Evolutionary conservation across 35 echinoderm and acorn worm species (phyloP), one percentile per base, ranked within the genome.

Genomic region (Stichopus chloronotus): DNA sequence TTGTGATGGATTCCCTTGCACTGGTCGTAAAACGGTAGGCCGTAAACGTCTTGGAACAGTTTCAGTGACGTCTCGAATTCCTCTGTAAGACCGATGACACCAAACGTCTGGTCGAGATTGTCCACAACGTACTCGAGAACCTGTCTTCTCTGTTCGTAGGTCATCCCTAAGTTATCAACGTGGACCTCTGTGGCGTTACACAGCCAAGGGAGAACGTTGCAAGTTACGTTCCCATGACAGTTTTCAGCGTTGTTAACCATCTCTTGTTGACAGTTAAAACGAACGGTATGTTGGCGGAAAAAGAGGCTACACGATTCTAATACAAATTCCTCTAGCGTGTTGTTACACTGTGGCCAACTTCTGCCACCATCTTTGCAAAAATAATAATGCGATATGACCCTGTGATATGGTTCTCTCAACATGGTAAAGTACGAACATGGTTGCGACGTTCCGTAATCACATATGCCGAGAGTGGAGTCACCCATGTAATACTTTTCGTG

Each of bases 31-130:
- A 92, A 92, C 7, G 20, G 56, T 19, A 59, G n/a, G 0, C 91
- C 91, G 84, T 59, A 82, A 5, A 24, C 57, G 17, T 92, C 78
- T 92, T 92, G 76, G 54, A 63, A 81, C 57, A 92, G 91, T 84
- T 92, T 63, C 23, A 92, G 55, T 21, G 76, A 82, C 43, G 20
- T 92, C 12, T 92, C 91, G 55, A 71, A 92, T 68, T 92, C 91
- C 5, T 82, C 78, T n/a, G 57, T 53, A 16, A 92, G 76, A 16
- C 91, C 91, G 55, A 92, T 92, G 6, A 92, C 91, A 19, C 77
- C 19, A 30, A 92, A 92, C 91, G 58, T 82, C 54, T 60, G 83
- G 9, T 92, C 91, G 9, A 92, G 30, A 83, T 92, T 20, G 6
- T 84, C 77, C 12, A 84, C 19, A 11, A 92, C 91, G 43, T 92